These are phyloP conservation scores for Temnothorax longispinosus DNA, from an alignment of 1,140 invertebrate genomes.

Conservation along the genomic window DNA sequence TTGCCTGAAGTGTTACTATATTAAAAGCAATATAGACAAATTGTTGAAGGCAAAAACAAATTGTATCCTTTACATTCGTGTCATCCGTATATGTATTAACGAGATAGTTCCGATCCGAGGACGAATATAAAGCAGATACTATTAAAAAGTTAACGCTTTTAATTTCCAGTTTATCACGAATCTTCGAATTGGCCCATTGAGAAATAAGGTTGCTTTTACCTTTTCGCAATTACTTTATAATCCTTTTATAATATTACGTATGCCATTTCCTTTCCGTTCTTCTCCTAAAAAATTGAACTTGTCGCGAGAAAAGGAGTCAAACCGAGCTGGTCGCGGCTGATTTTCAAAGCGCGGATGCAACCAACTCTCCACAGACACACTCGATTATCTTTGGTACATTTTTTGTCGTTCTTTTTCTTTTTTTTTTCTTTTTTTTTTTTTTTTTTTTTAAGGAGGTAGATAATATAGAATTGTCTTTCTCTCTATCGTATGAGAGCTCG, in stretches of 20 bases:
- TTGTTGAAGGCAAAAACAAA: background rate
- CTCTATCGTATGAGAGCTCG: background rate
- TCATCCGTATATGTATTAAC: background rate
- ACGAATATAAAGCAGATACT: background rate
- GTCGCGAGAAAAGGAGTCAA: conserved; percentile 5
- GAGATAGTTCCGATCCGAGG: background rate
- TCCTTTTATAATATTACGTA: background rate
- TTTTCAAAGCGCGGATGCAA: background rate
- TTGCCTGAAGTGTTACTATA: background rate
- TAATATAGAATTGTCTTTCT: conserved; percentile 57
- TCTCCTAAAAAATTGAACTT: background rate
- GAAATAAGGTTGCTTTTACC: background rate
- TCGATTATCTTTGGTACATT: conserved; percentile 49
- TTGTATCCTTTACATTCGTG: background rate
- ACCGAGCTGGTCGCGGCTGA: background rate
- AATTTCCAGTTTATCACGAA: background rate
- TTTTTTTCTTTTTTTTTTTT: background rate
- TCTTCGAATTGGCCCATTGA: background rate
- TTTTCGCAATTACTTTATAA: background rate
- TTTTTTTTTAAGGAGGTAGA: conserved; percentile 50
- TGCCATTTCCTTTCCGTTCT: background rate
- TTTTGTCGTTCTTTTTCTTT: background rate
- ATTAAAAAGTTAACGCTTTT: background rate
- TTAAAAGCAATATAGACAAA: background rate
- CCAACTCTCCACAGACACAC: conserved; percentile 7